Evolutionary conservation across 2,888 invertebrate species (phyloP), one percentile per base, ranked within the genome.

Genomic region (Ashinkailepas kermadecensis): DNA sequence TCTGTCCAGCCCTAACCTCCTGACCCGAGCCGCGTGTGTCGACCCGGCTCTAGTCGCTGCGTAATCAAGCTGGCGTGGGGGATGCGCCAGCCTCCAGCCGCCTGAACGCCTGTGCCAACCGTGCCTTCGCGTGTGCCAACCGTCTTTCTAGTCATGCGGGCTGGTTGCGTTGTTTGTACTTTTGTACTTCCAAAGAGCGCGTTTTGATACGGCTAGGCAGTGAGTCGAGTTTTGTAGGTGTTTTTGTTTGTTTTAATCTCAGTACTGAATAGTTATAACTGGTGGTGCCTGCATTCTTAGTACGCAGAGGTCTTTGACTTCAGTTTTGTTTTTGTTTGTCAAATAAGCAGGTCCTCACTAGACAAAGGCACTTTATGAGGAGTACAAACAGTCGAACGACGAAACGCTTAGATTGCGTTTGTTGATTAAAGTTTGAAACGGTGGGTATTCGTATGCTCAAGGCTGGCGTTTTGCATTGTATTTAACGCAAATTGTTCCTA

Each of bases 131-230:
- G 39, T 12, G 10, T 25, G 15, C n/a, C n/a, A 64, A 0, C 4
- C 25, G 54, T 70, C 70, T 74, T 56, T 74, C 74, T 74, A 74
- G 74, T 74, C 74, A 74, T 56, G 18, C 18, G 18, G 10, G 21
- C 21, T 59, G 74, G 54, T 11, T 11, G 56, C 54, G 54, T 74
- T 56, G 74, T 74, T 74, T 74, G 74, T 74, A 74, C 74, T 74
- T 74, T 74, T 74, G 74, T 74, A 74, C 74, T 74, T 74, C 67
- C 70, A 70, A 39, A 70, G 70, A 70, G 70, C 3, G 39, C 6
- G 13, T 25, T 39, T 39, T 6, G 10, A 70, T 8, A 39, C 39
- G 15, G 70, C 25, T 70, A 70, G 70, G 39, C 70, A 25, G 70
- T 4, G 25, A 10, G 25, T 25, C 7, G 39, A 23, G 25, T 12